These are phyloP conservation scores for Anastrepha ludens DNA, from an alignment of 1,140 invertebrate species.

Conservation along the genomic window DNA sequence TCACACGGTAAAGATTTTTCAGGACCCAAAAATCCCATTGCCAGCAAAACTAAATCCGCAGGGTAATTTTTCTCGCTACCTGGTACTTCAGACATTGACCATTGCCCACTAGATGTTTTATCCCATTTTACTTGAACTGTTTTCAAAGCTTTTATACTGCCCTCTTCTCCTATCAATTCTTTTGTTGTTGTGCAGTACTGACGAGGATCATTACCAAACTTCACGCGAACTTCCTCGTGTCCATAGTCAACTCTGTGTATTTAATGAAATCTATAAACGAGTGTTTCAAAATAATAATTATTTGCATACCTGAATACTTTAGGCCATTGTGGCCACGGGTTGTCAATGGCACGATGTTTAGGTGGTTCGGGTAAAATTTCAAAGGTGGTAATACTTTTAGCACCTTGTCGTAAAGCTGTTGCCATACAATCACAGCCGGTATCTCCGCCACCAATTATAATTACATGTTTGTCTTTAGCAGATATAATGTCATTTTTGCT, in stretches of 20 bases:
- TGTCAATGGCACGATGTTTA: slow-evolving; percentile 84
- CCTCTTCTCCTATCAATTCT: slow-evolving; percentile 94
- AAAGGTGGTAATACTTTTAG: slow-evolving; percentile 96
- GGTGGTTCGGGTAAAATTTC: slow-evolving; percentile 97
- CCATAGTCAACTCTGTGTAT: slow-evolving; percentile 92
- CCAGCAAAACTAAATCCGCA: slow-evolving; percentile 94
- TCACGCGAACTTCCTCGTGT: slow-evolving; percentile 95
- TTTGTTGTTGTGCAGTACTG: slow-evolving; percentile 95
- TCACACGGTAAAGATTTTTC: slow-evolving; percentile 92
- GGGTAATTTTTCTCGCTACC: slow-evolving; percentile 89
- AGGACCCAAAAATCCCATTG: slow-evolving; percentile 99
- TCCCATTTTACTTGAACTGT: slow-evolving; percentile 95
- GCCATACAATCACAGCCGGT: slow-evolving; percentile 99
- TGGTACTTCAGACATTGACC: slow-evolving; percentile 94
- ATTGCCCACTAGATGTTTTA: slow-evolving; percentile 92
- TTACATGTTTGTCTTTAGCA: slow-evolving; percentile 95
- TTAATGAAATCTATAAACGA: slow-evolving; percentile 27
- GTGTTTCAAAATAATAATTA: not conserved
- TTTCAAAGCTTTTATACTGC: slow-evolving; percentile 91
- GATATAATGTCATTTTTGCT: slow-evolving; percentile 77
- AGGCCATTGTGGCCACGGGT: slow-evolving; percentile 99
- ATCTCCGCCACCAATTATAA: slow-evolving; percentile 98
- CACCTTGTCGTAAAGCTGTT: slow-evolving; percentile 96
- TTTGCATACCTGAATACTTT: slow-evolving; percentile 85
- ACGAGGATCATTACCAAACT: slow-evolving; percentile 94